Conservation (phyloP, 2,113 vertebrate genomes). For the Eubucco bourcierii region DNA sequence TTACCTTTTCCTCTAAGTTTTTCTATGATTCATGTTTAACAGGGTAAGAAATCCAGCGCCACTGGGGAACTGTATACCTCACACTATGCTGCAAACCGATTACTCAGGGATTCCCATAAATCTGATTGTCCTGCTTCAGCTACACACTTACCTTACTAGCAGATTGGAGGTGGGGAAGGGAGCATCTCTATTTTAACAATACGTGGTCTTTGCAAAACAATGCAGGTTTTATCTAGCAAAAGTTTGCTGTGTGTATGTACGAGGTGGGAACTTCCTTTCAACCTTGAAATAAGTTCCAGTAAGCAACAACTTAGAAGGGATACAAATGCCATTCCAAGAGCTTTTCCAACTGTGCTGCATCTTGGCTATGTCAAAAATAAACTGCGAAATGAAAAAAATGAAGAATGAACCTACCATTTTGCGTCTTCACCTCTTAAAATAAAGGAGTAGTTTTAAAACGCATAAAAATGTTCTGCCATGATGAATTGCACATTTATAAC, state of each 20-base stretch:
- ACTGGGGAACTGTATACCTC: background rate
- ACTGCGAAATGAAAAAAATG: constrained; percentile 45
- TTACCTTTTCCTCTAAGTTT: background rate
- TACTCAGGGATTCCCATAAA: background rate
- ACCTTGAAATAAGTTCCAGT: background rate
- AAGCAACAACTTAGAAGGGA: background rate
- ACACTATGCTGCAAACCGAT: background rate
- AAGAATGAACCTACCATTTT: constrained; percentile 65
- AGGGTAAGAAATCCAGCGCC: background rate
- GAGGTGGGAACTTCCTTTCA: background rate
- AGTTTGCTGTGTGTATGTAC: background rate
- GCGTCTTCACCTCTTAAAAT: constrained; percentile 68
- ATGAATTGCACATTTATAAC: constrained; percentile 80
- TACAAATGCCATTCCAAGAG: constrained; percentile 43
- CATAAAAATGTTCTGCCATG: constrained; percentile 76
- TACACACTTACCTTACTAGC: background rate
- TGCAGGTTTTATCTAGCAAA: background rate
- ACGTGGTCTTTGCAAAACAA: background rate
- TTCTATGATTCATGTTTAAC: background rate
- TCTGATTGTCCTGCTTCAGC: background rate
- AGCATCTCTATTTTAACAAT: background rate
- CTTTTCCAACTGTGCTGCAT: constrained; percentile 27
- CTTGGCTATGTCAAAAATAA: constrained; percentile 49
- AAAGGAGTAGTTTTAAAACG: constrained; percentile 75
- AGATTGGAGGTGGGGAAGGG: background rate